Conservation (phyloP, 2,113 vertebrate species). For the Labeo rohita region DNA sequence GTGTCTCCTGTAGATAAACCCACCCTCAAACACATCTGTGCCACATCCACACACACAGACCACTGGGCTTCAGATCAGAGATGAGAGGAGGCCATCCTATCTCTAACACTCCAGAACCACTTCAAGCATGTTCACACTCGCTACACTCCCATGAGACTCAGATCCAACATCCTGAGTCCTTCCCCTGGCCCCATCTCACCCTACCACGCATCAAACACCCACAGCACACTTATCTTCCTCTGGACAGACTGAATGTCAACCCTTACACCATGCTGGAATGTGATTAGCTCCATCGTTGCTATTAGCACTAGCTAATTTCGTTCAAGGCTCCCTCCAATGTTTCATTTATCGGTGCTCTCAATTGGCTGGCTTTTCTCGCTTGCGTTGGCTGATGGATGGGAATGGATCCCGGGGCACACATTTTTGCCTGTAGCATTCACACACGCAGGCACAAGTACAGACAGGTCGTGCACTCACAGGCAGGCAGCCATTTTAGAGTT, state of each 20-base stretch:
- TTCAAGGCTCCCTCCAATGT: conserved; percentile 60
- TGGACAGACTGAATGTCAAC: conserved; percentile 65
- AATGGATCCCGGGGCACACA: conserved; percentile 57
- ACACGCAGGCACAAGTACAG: background rate
- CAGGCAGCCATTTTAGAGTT: conserved; percentile 29
- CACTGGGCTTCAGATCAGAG: conserved; percentile 31
- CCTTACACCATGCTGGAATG: conserved; percentile 51
- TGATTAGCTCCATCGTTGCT: conserved; percentile 64
- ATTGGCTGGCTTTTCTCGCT: conserved; percentile 47
- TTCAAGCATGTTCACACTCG: conserved; percentile 45
- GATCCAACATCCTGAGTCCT: conserved; percentile 22
- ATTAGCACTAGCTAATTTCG: conserved; percentile 66
- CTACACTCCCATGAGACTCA: conserved; percentile 28
- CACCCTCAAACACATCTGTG: background rate
- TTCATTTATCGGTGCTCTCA: conserved; percentile 59
- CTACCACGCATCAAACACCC: conserved; percentile 48
- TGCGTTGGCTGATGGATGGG: conserved; percentile 52
- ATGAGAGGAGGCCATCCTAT: conserved; percentile 36
- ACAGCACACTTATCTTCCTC: conserved; percentile 59
- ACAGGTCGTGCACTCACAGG: conserved; percentile 38
- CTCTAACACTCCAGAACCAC: conserved; percentile 50
- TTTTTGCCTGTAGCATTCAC: conserved; percentile 43
- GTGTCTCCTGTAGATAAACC: background rate
- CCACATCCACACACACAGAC: conserved; percentile 20
- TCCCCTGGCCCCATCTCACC: conserved; percentile 24